Conservation (phyloP, 2,888 invertebrate species). For the Mellilla xanthometata region DNA sequence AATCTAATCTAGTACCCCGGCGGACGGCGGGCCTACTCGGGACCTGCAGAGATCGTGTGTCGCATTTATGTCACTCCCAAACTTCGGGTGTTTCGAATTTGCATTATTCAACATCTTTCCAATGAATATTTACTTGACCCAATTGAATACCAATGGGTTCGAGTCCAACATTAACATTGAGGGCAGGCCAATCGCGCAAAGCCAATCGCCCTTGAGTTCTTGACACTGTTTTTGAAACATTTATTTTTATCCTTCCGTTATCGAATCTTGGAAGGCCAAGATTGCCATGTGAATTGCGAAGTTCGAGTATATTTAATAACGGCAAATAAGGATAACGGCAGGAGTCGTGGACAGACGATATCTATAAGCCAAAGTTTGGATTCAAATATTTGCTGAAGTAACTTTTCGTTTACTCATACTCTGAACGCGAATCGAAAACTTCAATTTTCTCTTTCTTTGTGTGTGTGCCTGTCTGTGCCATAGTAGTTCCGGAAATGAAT, state of each 20-base stretch:
- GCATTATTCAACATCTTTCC: slow-evolving; percentile 50
- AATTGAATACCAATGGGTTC: slow-evolving; percentile 50
- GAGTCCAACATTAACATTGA: slow-evolving; percentile 37
- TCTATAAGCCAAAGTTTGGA: background rate
- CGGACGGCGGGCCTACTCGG: slow-evolving; percentile 12
- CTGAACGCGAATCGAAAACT: too few relatives aligned
- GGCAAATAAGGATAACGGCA: slow-evolving; percentile 8
- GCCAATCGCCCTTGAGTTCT: slow-evolving; percentile 32
- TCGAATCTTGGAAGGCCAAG: slow-evolving; percentile 12
- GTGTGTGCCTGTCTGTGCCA: too few relatives aligned
- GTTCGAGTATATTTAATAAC: background rate
- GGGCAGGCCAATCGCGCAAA: slow-evolving; percentile 31
- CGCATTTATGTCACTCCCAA: slow-evolving; percentile 42
- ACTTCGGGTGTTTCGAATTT: slow-evolving; percentile 47
- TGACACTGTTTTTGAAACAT: slow-evolving; percentile 22
- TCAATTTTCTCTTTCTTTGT: too few relatives aligned
- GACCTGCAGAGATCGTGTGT: slow-evolving; percentile 38
- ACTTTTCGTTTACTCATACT: too few relatives aligned
- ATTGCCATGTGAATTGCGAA: slow-evolving; percentile 11
- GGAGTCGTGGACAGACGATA: background rate
- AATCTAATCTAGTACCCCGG: slow-evolving; percentile 11
- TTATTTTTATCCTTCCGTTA: slow-evolving; percentile 16
- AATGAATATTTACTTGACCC: slow-evolving; percentile 52
- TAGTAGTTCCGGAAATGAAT: too few relatives aligned
- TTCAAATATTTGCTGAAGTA: too few relatives aligned